Evolutionary conservation across 2,797 vertebrate species (phyloP), one percentile per base, ranked within the genome.

Genomic region (Tadarida brasiliensis): DNA sequence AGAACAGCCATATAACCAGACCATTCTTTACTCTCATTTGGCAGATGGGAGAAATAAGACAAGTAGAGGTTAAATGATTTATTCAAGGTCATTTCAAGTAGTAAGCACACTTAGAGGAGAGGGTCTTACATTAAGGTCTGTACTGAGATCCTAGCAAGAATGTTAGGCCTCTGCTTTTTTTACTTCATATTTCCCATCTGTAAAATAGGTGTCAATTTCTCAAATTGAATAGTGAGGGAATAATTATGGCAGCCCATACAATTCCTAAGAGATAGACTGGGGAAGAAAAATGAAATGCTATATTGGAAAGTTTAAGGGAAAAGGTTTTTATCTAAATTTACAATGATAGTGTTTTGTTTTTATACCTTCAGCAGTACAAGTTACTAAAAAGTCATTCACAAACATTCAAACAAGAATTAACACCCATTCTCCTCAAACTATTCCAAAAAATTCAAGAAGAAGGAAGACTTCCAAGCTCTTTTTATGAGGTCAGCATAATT

Each of bases 171-270:
- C 28, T 7, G n/a, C 2, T 47, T 35, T 90, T 56, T 87, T 91
- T 85, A 70, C 11, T 87, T 90, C 51, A 71, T 35, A 83, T n/a
- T 82, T 82, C 83, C 61, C 49, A 73, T 47, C 68, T 93, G 56
- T 39, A 95, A 94, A 96, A 89, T 87, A 51, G 9, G 7, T 65
- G 76, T 63, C 39, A 61, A 49, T 59, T 90, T 96, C 77, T 94
- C 84, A 35, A 56, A 77, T 5, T 51, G 33, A 65, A 71, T 24
- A 94, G n/a, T 54, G 68, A 85, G 26, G 87, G 59, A 94, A 82
- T 74, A 94, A 90, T n/a, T 54, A 73, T 82, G 26, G 81, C 20
- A 77, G 91, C 2, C 2, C 30, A 54, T 68, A 81, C 24, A 54
- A 56, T 71, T 85, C 67, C 65, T 33, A 65, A 81, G 61, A 63